Evolutionary conservation across 2,888 invertebrate species (phyloP).

Genomic region (Dolichopus griseipennis): DNA sequence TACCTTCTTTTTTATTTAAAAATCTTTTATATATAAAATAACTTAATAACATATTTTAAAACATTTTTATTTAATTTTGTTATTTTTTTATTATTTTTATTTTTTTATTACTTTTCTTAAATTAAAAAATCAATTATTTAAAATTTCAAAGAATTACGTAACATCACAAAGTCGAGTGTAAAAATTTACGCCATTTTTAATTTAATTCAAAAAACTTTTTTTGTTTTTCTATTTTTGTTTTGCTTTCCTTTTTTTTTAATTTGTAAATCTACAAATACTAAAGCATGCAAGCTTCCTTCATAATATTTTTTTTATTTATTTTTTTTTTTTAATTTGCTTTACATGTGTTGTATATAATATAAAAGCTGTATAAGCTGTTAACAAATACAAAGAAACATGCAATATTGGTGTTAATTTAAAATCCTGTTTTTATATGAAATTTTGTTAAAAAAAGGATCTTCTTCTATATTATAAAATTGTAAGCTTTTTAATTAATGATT

Average conservation of each 20-base stretch:
- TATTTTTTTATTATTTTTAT: not conserved
- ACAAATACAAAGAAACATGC: slow-evolving; percentile 11
- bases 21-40: not conserved
- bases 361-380: not conserved
- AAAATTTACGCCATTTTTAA: not conserved
- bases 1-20: not conserved
- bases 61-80: not conserved
- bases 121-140: too few relatives aligned
- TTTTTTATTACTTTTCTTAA: not conserved
- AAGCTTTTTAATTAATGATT: too few relatives aligned
- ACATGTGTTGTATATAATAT: slow-evolving; percentile 9
- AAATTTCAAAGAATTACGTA: not conserved
- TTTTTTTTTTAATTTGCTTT: not conserved
- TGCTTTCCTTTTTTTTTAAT: not conserved
- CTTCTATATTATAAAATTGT: too few relatives aligned
- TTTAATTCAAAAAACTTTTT: not conserved
- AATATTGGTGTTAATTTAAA: not conserved
- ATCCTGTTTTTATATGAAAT: not conserved
- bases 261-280: not conserved
- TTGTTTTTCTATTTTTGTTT: not conserved
- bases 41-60: not conserved
- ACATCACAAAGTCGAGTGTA: not conserved
- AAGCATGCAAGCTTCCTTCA: not conserved
- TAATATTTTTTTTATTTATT: not conserved
- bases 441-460: too few relatives aligned